phyloP scores from a whole-genome alignment of 2,888 invertebrate genomes.

The Heliconius cydno region DNA sequence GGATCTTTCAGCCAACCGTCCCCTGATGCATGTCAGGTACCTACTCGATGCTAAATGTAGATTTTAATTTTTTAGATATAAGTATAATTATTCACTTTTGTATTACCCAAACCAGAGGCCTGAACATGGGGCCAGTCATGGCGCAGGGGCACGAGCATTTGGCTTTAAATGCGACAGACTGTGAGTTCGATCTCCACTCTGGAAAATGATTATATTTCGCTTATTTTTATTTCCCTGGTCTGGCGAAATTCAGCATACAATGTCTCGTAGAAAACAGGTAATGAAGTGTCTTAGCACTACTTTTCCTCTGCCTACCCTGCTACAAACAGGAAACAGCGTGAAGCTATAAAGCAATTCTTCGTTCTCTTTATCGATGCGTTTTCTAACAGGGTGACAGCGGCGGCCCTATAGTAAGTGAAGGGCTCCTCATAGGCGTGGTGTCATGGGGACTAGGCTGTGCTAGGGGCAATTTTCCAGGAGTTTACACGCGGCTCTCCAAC shows the following conservation, averaged over 20 bases:
- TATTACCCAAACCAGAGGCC: too few species aligned
- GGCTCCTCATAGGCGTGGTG: constrained; percentile 76
- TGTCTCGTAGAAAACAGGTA: too few species aligned
- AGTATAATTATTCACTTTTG: too few species aligned
- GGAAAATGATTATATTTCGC: too few species aligned
- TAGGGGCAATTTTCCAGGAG: constrained; percentile 79
- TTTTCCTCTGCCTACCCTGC: neutral
- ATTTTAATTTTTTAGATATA: too few species aligned
- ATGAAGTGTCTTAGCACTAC: neutral
- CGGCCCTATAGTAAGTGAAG: constrained; percentile 76
- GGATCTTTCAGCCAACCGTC: constrained; percentile 75
- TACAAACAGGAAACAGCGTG: neutral
- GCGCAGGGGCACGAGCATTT: too few species aligned
- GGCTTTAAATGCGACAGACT: too few species aligned
- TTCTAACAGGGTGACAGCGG: constrained; percentile 76
- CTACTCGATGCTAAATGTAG: neutral
- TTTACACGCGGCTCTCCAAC: constrained; percentile 73
- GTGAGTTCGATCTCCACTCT: too few species aligned
- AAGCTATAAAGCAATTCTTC: neutral
- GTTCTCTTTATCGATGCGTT: neutral
- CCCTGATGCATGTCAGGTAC: constrained; percentile 81
- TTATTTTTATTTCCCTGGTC: too few species aligned
- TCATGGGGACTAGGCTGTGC: constrained; percentile 81
- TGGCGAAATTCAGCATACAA: too few species aligned
- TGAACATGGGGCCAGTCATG: too few species aligned